Evolutionary conservation across 2,888 invertebrate species (phyloP).

Genomic region (Biston stratarius): DNA sequence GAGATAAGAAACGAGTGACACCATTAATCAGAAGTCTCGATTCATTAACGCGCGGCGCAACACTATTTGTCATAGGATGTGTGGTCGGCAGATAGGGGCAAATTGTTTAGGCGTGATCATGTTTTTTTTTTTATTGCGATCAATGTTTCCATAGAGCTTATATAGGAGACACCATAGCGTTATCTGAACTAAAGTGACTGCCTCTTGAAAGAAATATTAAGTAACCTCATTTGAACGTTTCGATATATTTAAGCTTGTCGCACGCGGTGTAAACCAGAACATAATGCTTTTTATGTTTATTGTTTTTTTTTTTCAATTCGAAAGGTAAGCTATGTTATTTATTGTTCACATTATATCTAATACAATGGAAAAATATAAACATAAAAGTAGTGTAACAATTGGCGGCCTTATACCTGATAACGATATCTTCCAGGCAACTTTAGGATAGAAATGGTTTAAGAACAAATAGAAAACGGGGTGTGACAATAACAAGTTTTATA

Average conservation of each 20-base stretch:
- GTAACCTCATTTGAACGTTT: neutral
- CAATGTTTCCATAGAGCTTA: no score
- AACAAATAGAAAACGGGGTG: no score
- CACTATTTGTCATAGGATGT: constrained; percentile 80
- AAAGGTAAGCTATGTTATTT: no score
- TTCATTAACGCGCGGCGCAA: constrained; percentile 74
- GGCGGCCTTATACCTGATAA: no score
- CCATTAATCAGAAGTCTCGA: constrained; percentile 79
- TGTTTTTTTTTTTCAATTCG: neutral
- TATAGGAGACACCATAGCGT: neutral
- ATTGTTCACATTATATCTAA: no score
- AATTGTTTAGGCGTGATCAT: constrained; percentile 49
- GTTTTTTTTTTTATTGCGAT: constrained; percentile 8
- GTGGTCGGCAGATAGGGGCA: constrained; percentile 59
- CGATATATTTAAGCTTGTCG: no score
- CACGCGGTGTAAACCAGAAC: neutral
- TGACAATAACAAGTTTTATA: no score
- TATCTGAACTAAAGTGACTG: neutral
- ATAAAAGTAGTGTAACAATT: no score
- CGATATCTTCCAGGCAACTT: no score
- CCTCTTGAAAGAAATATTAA: neutral
- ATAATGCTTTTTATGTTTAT: neutral
- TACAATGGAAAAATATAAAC: no score
- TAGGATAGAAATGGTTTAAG: no score
- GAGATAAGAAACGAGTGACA: constrained; percentile 75